Conservation (phyloP, 2,113 vertebrate genomes). For the Percopsis transmontana region DNA sequence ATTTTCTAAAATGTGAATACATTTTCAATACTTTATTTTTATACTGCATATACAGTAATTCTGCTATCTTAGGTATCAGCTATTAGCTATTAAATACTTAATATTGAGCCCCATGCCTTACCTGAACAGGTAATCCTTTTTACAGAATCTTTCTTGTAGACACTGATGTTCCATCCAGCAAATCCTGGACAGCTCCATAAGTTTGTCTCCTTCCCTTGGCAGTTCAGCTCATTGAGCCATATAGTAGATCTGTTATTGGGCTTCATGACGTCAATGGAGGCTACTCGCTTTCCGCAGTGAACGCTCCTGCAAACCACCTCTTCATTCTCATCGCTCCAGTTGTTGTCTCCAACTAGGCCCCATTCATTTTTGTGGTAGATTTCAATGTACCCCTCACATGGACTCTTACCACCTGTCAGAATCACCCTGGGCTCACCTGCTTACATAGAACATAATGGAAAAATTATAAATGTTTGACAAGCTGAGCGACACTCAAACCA, state of each 20-base stretch:
- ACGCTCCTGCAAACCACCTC: conserved; percentile 56
- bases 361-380: rapidly evolving
- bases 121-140: conserved; percentile 28
- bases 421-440: conserved; percentile 20
- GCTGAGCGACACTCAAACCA: too few relatives aligned
- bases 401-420: background rate
- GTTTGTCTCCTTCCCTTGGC: rapidly evolving
- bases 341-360: conserved; percentile 44
- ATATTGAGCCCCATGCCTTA: conserved; percentile 10
- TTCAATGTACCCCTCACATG: conserved; percentile 62
- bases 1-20: too few relatives aligned
- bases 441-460: background rate
- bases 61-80: too few relatives aligned
- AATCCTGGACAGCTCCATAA: conserved; percentile 19
- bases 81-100: too few relatives aligned
- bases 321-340: background rate
- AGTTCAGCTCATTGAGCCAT: conserved; percentile 51
- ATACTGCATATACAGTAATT: too few relatives aligned
- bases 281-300: conserved; percentile 12
- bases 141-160: rapidly evolving
- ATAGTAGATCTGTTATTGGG: rapidly evolving
- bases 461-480: too few relatives aligned
- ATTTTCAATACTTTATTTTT: too few relatives aligned
- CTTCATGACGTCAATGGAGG: rapidly evolving
- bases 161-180: background rate